A percentile compares a stretch with the other conserved stretches of the same genome.
Conservation (phyloP, 64 coral and sea anemone genomes). For the Actinia equina region DNA sequence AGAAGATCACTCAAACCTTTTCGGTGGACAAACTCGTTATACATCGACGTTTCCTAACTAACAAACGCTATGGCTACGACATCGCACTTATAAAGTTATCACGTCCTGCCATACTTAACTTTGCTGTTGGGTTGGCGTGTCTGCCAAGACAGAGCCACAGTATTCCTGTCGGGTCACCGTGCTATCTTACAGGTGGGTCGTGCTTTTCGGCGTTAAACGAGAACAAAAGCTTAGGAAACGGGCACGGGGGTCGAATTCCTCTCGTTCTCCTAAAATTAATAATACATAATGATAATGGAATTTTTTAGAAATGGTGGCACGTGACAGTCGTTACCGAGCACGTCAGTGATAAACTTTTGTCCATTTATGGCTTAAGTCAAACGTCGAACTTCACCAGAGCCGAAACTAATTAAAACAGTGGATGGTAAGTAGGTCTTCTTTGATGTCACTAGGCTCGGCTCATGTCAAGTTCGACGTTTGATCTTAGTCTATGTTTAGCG, state of each 20-base stretch:
- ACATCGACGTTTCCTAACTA: constrained; percentile 38
- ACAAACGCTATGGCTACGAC: constrained; percentile 77
- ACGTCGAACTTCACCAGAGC: too few relatives aligned
- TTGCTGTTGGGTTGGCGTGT: constrained; percentile 51
- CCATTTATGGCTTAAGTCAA: too few relatives aligned
- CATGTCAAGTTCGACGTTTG: too few relatives aligned
- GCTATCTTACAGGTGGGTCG: constrained; percentile 75
- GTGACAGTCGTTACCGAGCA: too few relatives aligned
- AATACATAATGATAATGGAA: too few relatives aligned
- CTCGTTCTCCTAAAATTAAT: background rate
- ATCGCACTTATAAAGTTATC: constrained; percentile 78
- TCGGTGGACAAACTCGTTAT: constrained; percentile 32
- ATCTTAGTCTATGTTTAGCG: too few relatives aligned
- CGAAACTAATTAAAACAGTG: too few relatives aligned
- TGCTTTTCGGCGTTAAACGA: background rate
- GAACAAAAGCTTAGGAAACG: too few relatives aligned
- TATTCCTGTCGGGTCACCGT: constrained; percentile 34
- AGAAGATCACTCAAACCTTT: constrained; percentile 28
- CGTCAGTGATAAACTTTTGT: too few relatives aligned
- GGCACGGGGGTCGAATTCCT: background rate
- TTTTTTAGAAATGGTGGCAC: too few relatives aligned
- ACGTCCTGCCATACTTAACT: constrained; percentile 64
- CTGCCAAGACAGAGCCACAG: constrained; percentile 58
- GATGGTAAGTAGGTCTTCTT: too few relatives aligned
- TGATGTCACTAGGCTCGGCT: too few relatives aligned